A percentile compares a stretch with the other conserved stretches of the same genome.
These are phyloP conservation scores for Myiozetetes cayanensis DNA, from an alignment of 2,113 vertebrate genomes.

Conservation along the genomic window DNA sequence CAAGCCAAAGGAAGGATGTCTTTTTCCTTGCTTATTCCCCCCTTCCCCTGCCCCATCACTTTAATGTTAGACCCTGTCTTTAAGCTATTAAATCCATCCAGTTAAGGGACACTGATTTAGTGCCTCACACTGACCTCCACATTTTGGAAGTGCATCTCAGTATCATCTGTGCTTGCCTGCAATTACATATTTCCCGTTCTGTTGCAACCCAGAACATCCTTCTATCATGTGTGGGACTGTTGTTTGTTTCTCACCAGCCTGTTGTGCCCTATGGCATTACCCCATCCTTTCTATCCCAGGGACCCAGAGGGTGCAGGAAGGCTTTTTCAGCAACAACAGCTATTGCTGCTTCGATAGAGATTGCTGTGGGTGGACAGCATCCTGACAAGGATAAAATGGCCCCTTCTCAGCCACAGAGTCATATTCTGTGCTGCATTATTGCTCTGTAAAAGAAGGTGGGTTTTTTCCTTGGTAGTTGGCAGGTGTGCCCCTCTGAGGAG, in stretches of 20 bases:
- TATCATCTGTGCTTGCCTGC: not conserved
- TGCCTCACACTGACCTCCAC: not conserved
- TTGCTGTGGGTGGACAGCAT: not conserved
- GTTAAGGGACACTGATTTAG: not conserved
- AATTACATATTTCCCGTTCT: fast-evolving
- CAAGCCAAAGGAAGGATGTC: not conserved
- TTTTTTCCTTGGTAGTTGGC: not conserved
- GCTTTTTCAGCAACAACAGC: not conserved
- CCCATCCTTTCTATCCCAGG: not conserved
- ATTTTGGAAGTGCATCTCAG: not conserved
- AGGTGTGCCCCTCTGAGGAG: not conserved
- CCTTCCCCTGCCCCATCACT: not conserved
- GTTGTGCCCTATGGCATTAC: too few species aligned
- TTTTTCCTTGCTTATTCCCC: not conserved
- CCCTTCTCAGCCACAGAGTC: not conserved
- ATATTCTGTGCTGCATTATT: not conserved
- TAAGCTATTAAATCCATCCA: not conserved
- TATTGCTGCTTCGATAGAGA: not conserved
- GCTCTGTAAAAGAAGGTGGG: not conserved
- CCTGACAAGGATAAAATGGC: not conserved
- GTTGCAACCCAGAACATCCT: not conserved
- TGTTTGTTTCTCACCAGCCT: fast-evolving
- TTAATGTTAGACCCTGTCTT: not conserved
- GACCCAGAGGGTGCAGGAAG: not conserved
- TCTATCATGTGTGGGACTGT: not conserved